Evolutionary conservation across 2,888 invertebrate genomes (phyloP), one percentile per base, ranked within the genome.

Genomic region (Cheiracanthium punctorium): DNA sequence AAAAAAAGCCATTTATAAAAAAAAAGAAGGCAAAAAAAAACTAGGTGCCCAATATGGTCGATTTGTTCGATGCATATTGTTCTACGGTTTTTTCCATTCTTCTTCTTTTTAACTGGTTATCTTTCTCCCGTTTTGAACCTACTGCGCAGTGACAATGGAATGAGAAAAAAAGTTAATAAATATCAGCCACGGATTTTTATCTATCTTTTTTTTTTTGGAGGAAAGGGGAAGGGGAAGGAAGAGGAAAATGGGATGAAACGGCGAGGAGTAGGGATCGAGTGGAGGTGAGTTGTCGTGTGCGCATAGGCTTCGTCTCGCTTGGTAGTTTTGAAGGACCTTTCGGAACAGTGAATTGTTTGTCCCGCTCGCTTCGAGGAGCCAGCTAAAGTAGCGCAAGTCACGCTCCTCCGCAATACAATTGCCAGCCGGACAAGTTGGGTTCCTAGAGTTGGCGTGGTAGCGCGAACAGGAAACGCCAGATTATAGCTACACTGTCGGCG

Each of bases 251-350:
- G 37, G 37, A 37, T 37, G 37, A 37, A 37, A 37, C 30, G 70
- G 52, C 8, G 71, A 48, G 29, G 20, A n/a, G 74, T 14, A 48
- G 72, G 12, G 41, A 14, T 41, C 29, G 80, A 69, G 67, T 82
- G 74, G 81, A 82, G 80, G 33, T 30, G 81, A 82, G 81, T 52
- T 74, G 75, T 82, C 69, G 43, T 69, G 70, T 69, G 70, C 70
- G 73, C 52, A n/a, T 12, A 43, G 41, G 74, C 41, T 65, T 41
- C 73, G 84, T 84, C 79, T 84, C 84, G 79, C 84, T 84, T 52
- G 79, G 72, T 79, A 74, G 69, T 69, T 84, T 73, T 84, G 79
- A 84, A 84, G 84, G 73, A 84, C 84, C 84, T 84, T 79, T 69
- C 71, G 84, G 58, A 43, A 73, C 52, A 69, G 84, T 65, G 76